Evolutionary conservation across 2,888 invertebrate species (phyloP).

Genomic region (Osedax fenrisi): DNA sequence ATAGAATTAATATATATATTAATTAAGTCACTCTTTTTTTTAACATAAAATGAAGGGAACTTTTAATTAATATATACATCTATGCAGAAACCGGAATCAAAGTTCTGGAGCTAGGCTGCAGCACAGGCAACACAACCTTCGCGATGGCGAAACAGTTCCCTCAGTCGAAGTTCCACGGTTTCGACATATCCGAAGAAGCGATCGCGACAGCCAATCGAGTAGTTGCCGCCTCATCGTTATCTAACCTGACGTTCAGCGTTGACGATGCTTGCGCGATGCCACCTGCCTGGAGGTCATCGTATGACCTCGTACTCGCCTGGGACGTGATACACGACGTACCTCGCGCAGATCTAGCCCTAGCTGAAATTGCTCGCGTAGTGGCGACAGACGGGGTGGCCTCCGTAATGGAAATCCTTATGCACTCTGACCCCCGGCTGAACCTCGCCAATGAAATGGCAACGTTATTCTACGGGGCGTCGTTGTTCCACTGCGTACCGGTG

Average conservation of each 20-base stretch:
- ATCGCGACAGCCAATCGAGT: conserved; percentile 3
- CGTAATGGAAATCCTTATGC: no score
- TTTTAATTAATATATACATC: not conserved
- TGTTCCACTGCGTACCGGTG: conserved; percentile 27
- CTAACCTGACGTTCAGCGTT: conserved; percentile 8
- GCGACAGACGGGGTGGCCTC: no score
- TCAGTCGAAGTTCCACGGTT: conserved; percentile 15
- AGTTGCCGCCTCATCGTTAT: not conserved
- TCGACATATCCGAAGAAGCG: conserved; percentile 20
- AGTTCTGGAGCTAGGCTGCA: conserved; percentile 22
- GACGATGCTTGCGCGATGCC: conserved; percentile 20
- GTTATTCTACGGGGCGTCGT: not conserved
- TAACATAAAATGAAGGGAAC: no score
- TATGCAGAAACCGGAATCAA: conserved; percentile 17
- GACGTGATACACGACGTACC: conserved; percentile 30
- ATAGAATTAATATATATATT: no score
- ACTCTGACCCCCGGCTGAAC: no score
- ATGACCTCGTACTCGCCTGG: conserved; percentile 7
- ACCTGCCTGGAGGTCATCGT: conserved; percentile 16
- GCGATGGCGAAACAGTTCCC: conserved; percentile 23
- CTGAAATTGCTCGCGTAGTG: no score
- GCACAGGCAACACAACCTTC: not conserved
- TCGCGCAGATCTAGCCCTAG: no score
- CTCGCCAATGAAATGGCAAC: no score
- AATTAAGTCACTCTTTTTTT: no score